phyloP scores from a whole-genome alignment of 2,113 vertebrate genomes.

The Rhinoptilus africanus region DNA sequence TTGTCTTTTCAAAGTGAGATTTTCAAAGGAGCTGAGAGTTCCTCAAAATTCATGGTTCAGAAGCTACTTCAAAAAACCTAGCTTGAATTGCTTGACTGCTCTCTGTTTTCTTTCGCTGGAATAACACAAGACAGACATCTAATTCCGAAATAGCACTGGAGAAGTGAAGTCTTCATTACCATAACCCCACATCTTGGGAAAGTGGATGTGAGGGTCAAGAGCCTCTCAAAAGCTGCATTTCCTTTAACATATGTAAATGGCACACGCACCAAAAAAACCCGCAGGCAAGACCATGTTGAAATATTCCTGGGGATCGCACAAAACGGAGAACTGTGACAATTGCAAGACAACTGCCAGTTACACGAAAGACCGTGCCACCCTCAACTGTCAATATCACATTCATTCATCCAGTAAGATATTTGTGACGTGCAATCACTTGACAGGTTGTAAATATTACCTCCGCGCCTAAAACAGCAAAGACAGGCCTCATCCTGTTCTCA shows the following conservation, averaged over 20 bases:
- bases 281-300: background rate
- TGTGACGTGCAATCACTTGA: background rate
- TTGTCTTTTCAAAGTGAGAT: background rate
- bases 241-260: background rate
- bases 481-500: background rate
- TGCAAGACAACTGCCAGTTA: background rate
- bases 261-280: rapidly evolving
- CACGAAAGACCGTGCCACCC: rapidly evolving
- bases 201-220: background rate
- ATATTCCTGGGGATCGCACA: background rate
- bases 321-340: background rate
- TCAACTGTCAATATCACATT: background rate
- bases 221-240: background rate
- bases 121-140: background rate
- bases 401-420: background rate
- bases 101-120: background rate
- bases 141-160: background rate
- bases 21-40: background rate
- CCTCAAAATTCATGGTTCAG: background rate
- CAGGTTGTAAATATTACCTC: background rate
- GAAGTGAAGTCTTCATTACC: background rate
- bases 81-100: background rate
- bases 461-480: background rate
- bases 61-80: background rate
- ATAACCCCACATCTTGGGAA: background rate